Base-by-base conservation (phyloP, 2,113 vertebrate species). In the Lamprologus sp. region DNA sequence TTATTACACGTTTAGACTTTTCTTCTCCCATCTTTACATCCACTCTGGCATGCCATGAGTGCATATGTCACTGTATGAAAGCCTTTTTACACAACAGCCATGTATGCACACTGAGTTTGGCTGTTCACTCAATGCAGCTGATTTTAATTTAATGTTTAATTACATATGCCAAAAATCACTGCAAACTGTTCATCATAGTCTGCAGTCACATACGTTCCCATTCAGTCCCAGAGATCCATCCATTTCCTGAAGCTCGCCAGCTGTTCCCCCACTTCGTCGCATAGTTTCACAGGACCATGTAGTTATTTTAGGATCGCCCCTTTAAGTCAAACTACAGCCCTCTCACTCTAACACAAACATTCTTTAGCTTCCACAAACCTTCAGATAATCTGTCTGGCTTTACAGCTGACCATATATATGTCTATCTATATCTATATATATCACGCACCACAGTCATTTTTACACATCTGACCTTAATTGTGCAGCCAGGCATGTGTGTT, bases 281-380 rank as follows among this genome's bases (percentile, higher is more conserved):
- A 92, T 94, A 87, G 85, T 96, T 96, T 96, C 95, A 95, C 94
- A 94, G 90, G 93, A 51, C 89, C 88, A 26, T 91, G 73, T 79
- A 87, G 90, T 94, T 96, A 95, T 96, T 96, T 96, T 93, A 90
- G 92, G 93, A 95, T 92, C 88, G 51, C 86, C 92, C 84, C 89
- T 90, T 93, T 90, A 92, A 92, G 10, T 88, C 81, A 90, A 94
- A 93, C 89, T 89, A 81, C 88, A 90, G 85, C 79, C 89, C 58
- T 91, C 85, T 87, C 14, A 60, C 84, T 81, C 58, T n/a, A 86
- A 93, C 90, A 91, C 83, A 95, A 93, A 94, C 92, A 94, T 88
- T 92, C 89, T 87, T 90, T 40, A 63, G 89, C 92, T 88, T 94
- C 87, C 88, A 91, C 79, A 91, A 92, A 79, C 88, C 84, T 89